These are phyloP conservation scores for Glaucidium brasilianum DNA, from an alignment of 2,113 vertebrate species.

Conservation along the genomic window DNA sequence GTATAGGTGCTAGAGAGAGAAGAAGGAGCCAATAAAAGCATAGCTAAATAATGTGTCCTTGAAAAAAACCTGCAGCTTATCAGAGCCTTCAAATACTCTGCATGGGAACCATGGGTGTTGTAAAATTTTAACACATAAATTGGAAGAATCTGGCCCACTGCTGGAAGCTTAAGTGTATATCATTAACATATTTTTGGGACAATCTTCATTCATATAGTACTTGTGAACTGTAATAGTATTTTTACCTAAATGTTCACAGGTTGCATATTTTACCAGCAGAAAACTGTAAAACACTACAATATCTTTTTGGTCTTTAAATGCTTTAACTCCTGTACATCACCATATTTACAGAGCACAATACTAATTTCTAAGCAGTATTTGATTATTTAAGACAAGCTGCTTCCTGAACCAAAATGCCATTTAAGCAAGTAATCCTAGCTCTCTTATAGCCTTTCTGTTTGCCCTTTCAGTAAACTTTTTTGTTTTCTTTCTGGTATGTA, in stretches of 20 bases:
- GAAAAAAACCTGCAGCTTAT: not conserved
- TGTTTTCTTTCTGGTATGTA: not conserved
- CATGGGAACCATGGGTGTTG: not conserved
- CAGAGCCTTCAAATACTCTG: not conserved
- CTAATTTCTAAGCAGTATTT: constrained; percentile 17
- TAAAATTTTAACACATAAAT: not conserved
- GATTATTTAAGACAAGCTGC: constrained; percentile 15
- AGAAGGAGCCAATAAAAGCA: not conserved
- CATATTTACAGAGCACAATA: constrained; percentile 1
- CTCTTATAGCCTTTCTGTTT: not conserved
- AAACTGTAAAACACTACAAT: not conserved
- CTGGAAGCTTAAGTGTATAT: not conserved
- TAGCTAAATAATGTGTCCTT: not conserved
- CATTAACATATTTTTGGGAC: not conserved
- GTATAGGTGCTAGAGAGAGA: not conserved
- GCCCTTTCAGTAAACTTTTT: constrained; percentile 10
- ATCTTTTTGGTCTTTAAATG: not conserved
- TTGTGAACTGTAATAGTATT: not conserved
- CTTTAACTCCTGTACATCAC: not conserved
- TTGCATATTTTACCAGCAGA: not conserved
- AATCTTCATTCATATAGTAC: not conserved
- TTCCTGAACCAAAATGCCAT: constrained; percentile 22
- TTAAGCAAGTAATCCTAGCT: constrained; percentile 46
- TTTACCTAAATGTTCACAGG: not conserved
- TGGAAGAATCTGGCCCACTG: not conserved